Conservation (phyloP, 1,140 invertebrate species). For the Octopus sinensis region DNA sequence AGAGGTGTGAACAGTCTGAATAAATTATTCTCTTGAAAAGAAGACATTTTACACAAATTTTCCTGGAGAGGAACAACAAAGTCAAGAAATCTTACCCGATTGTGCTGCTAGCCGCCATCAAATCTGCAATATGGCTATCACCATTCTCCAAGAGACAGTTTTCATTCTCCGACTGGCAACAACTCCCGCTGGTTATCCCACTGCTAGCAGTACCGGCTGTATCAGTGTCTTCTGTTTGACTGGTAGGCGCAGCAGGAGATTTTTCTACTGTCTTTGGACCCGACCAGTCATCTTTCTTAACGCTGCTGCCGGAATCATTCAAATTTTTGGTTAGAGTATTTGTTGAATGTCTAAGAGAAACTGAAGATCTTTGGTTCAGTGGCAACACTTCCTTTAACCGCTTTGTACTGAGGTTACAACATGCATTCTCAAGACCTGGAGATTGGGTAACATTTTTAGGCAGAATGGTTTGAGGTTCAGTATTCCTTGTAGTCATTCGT, state of each 20-base stretch:
- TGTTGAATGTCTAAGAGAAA: neutral
- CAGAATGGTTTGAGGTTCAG: neutral
- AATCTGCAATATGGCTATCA: conserved; percentile 60
- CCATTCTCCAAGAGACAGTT: conserved; percentile 46
- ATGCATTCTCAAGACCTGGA: neutral
- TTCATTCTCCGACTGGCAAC: conserved; percentile 41
- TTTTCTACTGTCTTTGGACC: neutral
- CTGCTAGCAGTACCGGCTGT: conserved; percentile 14
- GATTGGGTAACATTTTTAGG: neutral
- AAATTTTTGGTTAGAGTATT: neutral
- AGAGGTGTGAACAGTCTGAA: too few relatives aligned
- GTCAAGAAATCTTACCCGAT: conserved; percentile 45
- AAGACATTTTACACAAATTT: too few relatives aligned
- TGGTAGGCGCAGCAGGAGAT: conserved; percentile 14
- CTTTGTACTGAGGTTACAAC: neutral
- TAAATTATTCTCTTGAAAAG: too few relatives aligned
- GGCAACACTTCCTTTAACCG: neutral
- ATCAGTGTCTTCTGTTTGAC: conserved; percentile 19
- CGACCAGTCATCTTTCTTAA: neutral
- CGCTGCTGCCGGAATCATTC: neutral
- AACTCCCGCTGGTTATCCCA: conserved; percentile 22
- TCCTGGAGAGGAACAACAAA: too few relatives aligned
- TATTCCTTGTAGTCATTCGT: neutral
- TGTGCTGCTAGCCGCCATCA: conserved; percentile 66
- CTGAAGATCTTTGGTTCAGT: neutral